These are phyloP conservation scores for Sus cebifrons DNA, from an alignment of 2,797 vertebrate species.

Conservation along the genomic window DNA sequence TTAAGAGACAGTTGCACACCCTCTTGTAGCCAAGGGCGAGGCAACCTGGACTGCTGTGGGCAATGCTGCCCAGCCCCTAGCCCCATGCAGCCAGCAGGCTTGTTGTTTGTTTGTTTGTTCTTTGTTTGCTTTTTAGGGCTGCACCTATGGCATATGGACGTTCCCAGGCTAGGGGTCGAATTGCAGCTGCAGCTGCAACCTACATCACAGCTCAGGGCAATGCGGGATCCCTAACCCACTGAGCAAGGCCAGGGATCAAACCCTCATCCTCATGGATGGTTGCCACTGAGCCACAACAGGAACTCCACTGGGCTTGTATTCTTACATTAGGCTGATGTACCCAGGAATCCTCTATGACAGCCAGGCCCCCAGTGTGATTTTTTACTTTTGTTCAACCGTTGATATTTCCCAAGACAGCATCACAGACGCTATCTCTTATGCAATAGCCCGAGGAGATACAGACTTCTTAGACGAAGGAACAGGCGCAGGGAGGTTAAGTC, in stretches of 20 bases:
- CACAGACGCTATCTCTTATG: neutral
- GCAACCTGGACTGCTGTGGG: neutral
- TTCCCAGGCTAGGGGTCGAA: no score
- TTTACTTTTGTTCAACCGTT: neutral
- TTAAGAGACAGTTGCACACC: neutral
- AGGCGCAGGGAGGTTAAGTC: slow-evolving; percentile 32
- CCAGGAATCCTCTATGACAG: accelerated
- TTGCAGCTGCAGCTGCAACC: no score
- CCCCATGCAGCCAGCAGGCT: accelerated
- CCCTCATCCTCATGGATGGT: no score
- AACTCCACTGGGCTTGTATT: no score
- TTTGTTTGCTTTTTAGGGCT: no score
- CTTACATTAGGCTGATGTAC: accelerated
- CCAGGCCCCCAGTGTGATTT: neutral
- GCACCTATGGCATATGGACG: no score
- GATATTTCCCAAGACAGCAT: neutral
- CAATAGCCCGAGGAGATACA: neutral
- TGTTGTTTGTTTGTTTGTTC: no score
- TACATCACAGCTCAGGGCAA: no score
- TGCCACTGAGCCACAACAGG: no score
- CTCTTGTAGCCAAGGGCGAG: neutral
- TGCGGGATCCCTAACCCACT: no score
- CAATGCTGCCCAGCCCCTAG: neutral
- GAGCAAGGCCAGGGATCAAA: no score
- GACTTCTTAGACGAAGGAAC: neutral